Base-by-base conservation (phyloP, 2,113 vertebrate species). In the Peromyscus californicus region DNA sequence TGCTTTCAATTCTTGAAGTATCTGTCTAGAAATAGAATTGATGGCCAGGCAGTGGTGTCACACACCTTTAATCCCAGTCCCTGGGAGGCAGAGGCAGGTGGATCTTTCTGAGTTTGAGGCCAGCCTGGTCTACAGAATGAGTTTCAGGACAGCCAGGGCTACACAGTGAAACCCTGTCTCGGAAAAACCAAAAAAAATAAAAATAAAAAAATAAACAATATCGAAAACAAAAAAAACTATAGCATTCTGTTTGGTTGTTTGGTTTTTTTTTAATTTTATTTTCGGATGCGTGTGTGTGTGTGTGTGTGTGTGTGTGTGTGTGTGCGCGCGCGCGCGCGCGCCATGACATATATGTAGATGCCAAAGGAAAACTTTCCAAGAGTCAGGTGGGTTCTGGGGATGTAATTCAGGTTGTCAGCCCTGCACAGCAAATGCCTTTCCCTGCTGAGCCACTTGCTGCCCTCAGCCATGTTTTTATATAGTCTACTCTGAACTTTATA, bases 401-500 rank as follows among this genome's bases (percentile, higher is more conserved):
- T 63, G 22, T 61, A 84, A 42, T 4, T 57, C 39, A 63, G 57
- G 57, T 61, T 61, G 36, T 42, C 13, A 63, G 48, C 54, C 59
- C 22, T 65, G 29, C 3, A 12, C 5, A 26, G 59, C 82, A 63
- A 61, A 24, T 42, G n/a, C 59, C 15, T 79, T 31, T 84, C 16
- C 13, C n/a, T 42, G 13, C 59, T 17, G 82, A 42, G 59, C n/a
- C n/a, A 39, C n/a, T 39, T 85, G 7, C 26, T 33, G 83, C 24
- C 26, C 33, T 94, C 51, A 51, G 3, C 33, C 57, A 80, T 31
- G 74, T 16, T 93, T 92, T 90, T 85, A 22, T 70, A 33, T 3
- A 39, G 63, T 72, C n/a, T 65, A 42, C 36, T 90, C 59, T 89
- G 31, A 95, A 45, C 92, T 89, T 90, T 74, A 24, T 24, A 79